Conservation (phyloP, 2,888 invertebrate species). For the Cyclophora albipunctata region DNA sequence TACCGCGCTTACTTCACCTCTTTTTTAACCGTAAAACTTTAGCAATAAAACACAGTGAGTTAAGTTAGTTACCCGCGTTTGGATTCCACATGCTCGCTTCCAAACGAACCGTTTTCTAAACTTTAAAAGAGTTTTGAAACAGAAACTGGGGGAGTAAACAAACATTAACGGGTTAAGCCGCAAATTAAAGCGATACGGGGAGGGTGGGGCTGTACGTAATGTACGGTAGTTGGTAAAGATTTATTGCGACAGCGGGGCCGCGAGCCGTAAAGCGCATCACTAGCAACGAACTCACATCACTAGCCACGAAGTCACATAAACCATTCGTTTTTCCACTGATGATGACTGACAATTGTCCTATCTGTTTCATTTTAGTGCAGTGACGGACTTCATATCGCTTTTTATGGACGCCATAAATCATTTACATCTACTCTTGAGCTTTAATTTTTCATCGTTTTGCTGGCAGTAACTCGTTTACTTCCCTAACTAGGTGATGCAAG, state of each 20-base stretch:
- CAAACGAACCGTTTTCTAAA: background rate
- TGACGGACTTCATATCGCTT: conserved; percentile 5
- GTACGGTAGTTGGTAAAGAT: conserved; percentile 29
- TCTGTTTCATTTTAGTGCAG: conserved; percentile 29
- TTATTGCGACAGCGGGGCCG: conserved; percentile 36
- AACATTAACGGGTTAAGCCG: conserved; percentile 23
- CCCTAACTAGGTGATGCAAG: no score
- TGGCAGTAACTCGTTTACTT: no score
- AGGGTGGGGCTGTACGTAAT: conserved; percentile 21
- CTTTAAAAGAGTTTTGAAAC: conserved; percentile 6
- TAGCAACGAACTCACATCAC: conserved; percentile 5
- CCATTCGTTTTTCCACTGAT: conserved; percentile 37
- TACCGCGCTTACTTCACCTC: no score
- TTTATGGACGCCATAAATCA: no score
- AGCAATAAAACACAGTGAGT: no score
- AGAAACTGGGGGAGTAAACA: conserved; percentile 22
- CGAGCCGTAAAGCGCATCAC: conserved; percentile 7
- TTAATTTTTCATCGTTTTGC: no score
- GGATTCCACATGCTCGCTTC: background rate
- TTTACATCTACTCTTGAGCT: no score
- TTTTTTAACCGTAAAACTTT: no score
- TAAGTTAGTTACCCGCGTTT: no score
- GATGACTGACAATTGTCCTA: conserved; percentile 41
- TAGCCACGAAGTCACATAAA: conserved; percentile 33
- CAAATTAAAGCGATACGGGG: conserved; percentile 28